Evolutionary conservation across 2,888 invertebrate species (phyloP).

Genomic region (Germaria angustata): DNA sequence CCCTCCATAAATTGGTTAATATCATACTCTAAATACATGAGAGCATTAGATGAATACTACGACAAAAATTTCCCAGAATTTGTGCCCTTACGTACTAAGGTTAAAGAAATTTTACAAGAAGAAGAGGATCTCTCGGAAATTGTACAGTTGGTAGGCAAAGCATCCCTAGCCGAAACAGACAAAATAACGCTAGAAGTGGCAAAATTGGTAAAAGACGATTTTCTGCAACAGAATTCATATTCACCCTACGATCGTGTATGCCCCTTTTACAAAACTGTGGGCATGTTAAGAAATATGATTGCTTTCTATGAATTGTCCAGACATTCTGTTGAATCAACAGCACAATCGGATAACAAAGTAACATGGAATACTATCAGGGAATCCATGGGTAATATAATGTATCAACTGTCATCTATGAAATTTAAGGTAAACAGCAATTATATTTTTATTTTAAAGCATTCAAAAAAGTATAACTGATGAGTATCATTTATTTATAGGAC

Average conservation of each 20-base stretch:
- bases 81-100: constrained; percentile 95
- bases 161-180: constrained; percentile 97
- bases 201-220: constrained; percentile 97
- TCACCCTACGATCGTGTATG: constrained; percentile 97
- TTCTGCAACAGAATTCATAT: constrained; percentile 99
- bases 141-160: constrained; percentile 99
- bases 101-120: constrained; percentile 95
- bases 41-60: constrained; percentile 98
- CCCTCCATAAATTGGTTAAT: constrained; percentile 99
- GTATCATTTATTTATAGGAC: constrained; percentile 84
- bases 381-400: constrained; percentile 94
- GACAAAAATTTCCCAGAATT: constrained; percentile 98
- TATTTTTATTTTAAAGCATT: not conserved
- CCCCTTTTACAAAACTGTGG: constrained; percentile 99
- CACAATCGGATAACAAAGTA: constrained; percentile 97
- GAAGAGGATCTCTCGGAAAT: constrained; percentile 99
- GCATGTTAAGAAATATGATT: constrained; percentile 99
- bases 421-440: constrained; percentile 90
- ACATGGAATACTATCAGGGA: constrained; percentile 98
- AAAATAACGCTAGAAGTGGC: constrained; percentile 99
- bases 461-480: not conserved
- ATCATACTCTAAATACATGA: constrained; percentile 98
- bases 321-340: constrained; percentile 97
- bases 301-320: constrained; percentile 97
- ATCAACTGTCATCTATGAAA: constrained; percentile 99